Conservation (phyloP, 1,140 invertebrate genomes). For the Apis cerana region DNA sequence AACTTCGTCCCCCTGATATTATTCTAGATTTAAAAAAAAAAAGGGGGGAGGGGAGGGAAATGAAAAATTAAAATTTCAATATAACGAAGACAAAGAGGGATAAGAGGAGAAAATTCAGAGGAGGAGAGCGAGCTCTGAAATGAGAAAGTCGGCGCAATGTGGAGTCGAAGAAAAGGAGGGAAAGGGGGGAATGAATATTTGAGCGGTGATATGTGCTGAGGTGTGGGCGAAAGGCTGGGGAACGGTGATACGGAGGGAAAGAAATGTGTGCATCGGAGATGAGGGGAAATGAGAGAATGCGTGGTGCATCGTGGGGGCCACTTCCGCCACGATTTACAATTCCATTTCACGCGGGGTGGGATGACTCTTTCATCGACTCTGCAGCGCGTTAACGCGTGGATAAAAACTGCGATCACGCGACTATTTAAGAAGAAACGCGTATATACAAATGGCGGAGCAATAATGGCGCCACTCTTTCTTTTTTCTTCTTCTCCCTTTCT, state of each 20-base stretch:
- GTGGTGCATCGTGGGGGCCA: neutral
- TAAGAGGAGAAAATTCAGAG: neutral
- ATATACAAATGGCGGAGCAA: too few species aligned
- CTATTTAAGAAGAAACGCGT: too few species aligned
- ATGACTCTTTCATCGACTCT: constrained; percentile 20
- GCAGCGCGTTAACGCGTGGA: constrained; percentile 9
- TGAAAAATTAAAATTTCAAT: neutral
- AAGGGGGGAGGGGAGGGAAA: too few species aligned
- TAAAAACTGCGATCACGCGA: neutral
- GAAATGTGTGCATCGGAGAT: neutral
- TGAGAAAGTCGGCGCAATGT: neutral
- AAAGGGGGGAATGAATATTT: constrained; percentile 15
- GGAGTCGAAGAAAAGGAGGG: neutral
- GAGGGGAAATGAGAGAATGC: constrained; percentile 32
- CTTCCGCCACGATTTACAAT: constrained; percentile 34
- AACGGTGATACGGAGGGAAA: constrained; percentile 6
- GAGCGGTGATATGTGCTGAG: neutral
- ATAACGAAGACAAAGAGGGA: neutral
- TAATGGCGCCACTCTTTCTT: too few species aligned
- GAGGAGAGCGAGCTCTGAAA: too few species aligned
- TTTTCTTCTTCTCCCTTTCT: too few species aligned
- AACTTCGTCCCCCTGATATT: neutral
- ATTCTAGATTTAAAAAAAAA: too few species aligned
- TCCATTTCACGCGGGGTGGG: constrained; percentile 23
- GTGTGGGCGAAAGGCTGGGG: neutral